These are phyloP conservation scores for Zhengitettix transpicula DNA, from an alignment of 2,888 invertebrate genomes.

Conservation along the genomic window DNA sequence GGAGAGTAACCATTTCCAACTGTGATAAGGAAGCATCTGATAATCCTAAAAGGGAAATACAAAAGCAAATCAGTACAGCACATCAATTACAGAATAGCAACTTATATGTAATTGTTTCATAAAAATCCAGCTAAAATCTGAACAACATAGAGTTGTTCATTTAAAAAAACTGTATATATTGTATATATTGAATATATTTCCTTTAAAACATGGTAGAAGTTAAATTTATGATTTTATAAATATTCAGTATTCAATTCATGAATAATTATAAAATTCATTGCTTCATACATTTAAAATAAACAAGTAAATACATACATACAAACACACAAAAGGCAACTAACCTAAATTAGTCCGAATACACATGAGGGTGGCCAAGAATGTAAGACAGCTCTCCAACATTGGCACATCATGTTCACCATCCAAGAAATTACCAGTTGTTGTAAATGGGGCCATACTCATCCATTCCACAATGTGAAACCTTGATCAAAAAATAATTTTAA, in stretches of 20 bases:
- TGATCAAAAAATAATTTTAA: conserved; percentile 1
- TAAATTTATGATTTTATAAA: no score
- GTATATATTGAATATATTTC: no score
- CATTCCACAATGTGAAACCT: conserved; percentile 79
- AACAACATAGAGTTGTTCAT: no score
- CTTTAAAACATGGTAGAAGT: no score
- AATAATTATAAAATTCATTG: no score
- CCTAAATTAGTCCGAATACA: conserved; percentile 77
- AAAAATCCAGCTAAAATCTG: no score
- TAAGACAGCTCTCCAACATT: conserved; percentile 86
- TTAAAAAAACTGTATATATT: no score
- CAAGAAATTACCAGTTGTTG: conserved; percentile 39
- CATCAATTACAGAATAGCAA: no score
- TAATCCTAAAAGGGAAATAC: conserved; percentile 27
- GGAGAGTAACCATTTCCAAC: conserved; percentile 79
- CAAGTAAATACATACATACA: no score
- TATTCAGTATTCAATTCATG: no score
- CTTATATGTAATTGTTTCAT: no score
- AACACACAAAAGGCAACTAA: conserved; percentile 23
- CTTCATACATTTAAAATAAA: no score
- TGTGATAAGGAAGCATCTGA: conserved; percentile 50
- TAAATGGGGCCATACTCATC: conserved; percentile 58
- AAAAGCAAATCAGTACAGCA: not conserved
- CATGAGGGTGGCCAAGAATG: conserved; percentile 76
- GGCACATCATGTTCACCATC: conserved; percentile 70